phyloP scores from a whole-genome alignment of 1,140 invertebrate species.

The Drosophila eugracilis region DNA sequence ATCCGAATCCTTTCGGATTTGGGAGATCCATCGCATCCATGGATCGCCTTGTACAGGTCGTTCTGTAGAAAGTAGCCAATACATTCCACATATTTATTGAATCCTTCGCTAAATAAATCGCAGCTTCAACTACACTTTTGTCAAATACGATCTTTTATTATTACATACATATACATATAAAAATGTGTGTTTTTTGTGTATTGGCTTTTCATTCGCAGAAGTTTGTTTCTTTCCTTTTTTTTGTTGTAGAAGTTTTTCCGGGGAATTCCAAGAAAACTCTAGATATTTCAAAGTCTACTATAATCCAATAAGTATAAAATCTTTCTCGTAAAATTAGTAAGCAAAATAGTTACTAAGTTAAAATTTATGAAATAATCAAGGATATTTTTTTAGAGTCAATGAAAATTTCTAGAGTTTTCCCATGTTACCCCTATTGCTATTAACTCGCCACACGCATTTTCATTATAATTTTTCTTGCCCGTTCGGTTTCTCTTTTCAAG shows the following conservation, averaged over 20 bases:
- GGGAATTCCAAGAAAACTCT: constrained; percentile 12
- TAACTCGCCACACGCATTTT: constrained; percentile 42
- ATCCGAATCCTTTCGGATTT: background rate
- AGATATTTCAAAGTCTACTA: background rate
- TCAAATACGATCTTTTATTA: constrained; percentile 63
- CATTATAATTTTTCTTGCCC: constrained; percentile 27
- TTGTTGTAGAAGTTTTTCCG: constrained; percentile 32
- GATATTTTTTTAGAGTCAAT: background rate
- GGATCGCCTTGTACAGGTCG: constrained; percentile 37
- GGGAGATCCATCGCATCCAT: constrained; percentile 11
- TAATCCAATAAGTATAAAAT: background rate
- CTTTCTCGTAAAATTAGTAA: background rate
- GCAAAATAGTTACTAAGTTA: too few species aligned
- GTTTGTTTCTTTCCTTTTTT: constrained; percentile 36
- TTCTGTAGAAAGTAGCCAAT: constrained; percentile 46
- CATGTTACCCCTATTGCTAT: constrained; percentile 27
- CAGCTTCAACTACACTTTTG: constrained; percentile 57
- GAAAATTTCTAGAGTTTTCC: constrained; percentile 1
- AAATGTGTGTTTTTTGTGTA: constrained; percentile 54
- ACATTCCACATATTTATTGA: constrained; percentile 69
- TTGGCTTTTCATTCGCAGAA: constrained; percentile 44
- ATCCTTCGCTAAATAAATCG: constrained; percentile 60
- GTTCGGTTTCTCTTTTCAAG: constrained; percentile 55
- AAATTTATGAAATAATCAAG: background rate
- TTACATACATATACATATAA: constrained; percentile 68